Evolutionary conservation across 2,888 invertebrate species (phyloP), one percentile per base, ranked within the genome.

Genomic region (Agriopis leucophaearia): DNA sequence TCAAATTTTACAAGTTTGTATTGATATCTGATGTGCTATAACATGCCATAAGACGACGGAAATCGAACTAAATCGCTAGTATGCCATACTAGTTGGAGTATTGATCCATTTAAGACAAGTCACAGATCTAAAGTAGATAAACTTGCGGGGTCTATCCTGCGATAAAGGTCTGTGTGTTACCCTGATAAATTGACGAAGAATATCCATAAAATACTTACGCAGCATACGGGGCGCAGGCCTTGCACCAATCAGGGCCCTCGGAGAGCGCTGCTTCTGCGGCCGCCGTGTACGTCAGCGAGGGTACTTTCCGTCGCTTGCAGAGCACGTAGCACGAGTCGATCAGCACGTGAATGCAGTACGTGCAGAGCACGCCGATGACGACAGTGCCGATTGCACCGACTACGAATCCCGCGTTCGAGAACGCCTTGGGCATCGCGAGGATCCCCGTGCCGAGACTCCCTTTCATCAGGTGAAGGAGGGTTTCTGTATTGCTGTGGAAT

Each of bases 371-470:
- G 0, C 99, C 99, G 76, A 99, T 97, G 5, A 97, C 79, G 12
- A 97, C 87, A 0, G 99, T 97, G 8, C 98, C 97, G 18, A 97
- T 90, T 1, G 96, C 84, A 10, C 99, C 99, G 5, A 98, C 95
- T 66, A 96, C 92, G 77, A 97, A 96, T 2, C 98, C 98, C 0
- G 98, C 95, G 84, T 98, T 96, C 76, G 95, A 95, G 84, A 98
- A 97, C 0, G 98, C 98, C 74, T 96, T 95, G 0, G 98, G 98
- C 96, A 99, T 97, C 6, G 98, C 98, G 61, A 99, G 93, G 77
- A 98, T 97, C 8, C 99, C 99, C 0, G 98, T 98, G 0, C 99
- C 99, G 72, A 98, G 94, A 86, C 98, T 98, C 38, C 98, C 98
- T 87, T 98, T 98, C 74, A 98, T 89, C 66, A 98, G 91, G 85